phyloP scores from a whole-genome alignment of 2,888 invertebrate species.

The Drosophila pegasa region DNA sequence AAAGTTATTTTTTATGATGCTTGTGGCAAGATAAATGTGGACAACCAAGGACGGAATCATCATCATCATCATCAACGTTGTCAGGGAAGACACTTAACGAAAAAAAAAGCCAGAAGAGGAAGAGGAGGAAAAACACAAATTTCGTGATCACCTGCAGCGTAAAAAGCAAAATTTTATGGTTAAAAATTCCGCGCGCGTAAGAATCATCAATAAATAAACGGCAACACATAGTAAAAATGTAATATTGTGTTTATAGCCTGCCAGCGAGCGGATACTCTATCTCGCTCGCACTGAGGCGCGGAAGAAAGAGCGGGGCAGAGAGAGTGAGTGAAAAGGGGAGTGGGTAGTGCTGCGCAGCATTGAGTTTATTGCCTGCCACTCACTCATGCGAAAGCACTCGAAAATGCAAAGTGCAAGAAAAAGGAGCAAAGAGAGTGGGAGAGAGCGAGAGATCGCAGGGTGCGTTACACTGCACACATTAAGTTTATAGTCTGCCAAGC shows the following conservation, averaged over 20 bases:
- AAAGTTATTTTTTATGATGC: constrained; percentile 53
- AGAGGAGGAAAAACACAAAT: neutral
- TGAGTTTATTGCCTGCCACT: constrained; percentile 6
- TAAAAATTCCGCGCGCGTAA: constrained; percentile 74
- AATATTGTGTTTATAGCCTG: constrained; percentile 61
- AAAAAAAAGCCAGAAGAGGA: constrained; percentile 2
- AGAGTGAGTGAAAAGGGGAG: neutral
- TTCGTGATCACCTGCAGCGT: constrained; percentile 70
- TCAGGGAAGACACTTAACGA: constrained; percentile 45
- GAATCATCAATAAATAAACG: constrained; percentile 77
- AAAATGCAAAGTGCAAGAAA: neutral
- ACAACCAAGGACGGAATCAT: constrained; percentile 22
- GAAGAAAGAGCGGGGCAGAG: neutral
- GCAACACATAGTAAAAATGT: constrained; percentile 76
- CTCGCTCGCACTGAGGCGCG: constrained; percentile 2
- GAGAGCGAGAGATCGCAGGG: neutral
- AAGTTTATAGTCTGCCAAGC: neutral
- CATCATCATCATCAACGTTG: constrained; percentile 16
- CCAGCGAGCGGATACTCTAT: constrained; percentile 16
- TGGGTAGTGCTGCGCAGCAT: neutral
- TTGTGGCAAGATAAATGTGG: constrained; percentile 54
- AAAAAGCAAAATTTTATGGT: constrained; percentile 75
- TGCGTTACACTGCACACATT: neutral
- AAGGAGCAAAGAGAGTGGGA: neutral
- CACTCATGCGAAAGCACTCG: neutral